Evolutionary conservation across 2,888 invertebrate genomes (phyloP).

Genomic region (Orchesellides sinensis): DNA sequence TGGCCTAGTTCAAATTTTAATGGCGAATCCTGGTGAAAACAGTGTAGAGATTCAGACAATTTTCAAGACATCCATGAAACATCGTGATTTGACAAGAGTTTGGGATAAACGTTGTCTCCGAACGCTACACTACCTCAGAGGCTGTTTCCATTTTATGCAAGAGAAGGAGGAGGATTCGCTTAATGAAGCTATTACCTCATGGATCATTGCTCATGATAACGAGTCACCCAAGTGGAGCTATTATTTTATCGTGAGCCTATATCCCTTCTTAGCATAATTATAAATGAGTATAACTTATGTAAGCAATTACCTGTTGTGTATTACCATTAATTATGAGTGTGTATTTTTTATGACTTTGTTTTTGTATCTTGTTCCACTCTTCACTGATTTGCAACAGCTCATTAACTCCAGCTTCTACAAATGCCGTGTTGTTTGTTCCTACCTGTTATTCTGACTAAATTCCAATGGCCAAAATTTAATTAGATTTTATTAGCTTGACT

Average conservation of each 20-base stretch:
- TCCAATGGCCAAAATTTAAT: too few species aligned
- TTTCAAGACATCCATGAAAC: constrained; percentile 33
- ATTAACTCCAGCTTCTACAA: too few species aligned
- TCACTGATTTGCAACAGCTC: too few species aligned
- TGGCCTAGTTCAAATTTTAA: constrained; percentile 54
- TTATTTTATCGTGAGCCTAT: constrained; percentile 41
- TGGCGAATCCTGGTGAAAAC: constrained; percentile 39
- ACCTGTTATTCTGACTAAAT: too few species aligned
- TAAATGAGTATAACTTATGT: background rate
- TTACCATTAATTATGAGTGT: too few species aligned
- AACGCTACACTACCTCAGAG: constrained; percentile 47
- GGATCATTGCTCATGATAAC: constrained; percentile 65
- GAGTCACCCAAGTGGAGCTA: constrained; percentile 54
- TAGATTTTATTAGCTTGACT: constrained; percentile 6
- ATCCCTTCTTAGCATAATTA: background rate
- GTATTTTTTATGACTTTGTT: too few species aligned
- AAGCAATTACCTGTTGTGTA: too few species aligned
- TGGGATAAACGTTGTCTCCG: constrained; percentile 49
- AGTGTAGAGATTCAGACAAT: constrained; percentile 31
- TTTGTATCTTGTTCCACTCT: too few species aligned
- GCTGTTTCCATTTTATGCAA: background rate
- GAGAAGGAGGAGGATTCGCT: constrained; percentile 11
- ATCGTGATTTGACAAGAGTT: constrained; percentile 19
- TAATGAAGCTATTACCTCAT: constrained; percentile 57
- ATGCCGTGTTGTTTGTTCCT: too few species aligned